phyloP scores from a whole-genome alignment of 2,888 invertebrate genomes.

The Quadroppia sp. region DNA sequence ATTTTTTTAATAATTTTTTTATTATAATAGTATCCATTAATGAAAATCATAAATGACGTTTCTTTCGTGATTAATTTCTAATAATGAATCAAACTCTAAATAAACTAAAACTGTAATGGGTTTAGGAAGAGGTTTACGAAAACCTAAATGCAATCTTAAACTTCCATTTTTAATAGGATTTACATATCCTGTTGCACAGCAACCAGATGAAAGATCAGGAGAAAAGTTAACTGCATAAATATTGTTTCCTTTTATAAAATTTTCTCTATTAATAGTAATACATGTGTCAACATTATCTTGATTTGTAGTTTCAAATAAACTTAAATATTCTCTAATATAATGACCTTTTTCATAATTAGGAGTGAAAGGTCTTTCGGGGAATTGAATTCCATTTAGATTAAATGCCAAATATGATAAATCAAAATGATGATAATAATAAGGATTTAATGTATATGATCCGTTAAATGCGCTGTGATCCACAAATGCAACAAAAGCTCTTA shows the following conservation, averaged over 20 bases:
- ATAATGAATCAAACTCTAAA: conserved; percentile 11
- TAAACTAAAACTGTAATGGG: conserved; percentile 4
- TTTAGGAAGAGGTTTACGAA: neutral
- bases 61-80: conserved; percentile 6
- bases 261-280: neutral
- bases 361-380: neutral
- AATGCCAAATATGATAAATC: neutral
- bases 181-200: neutral
- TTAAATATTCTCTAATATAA: neutral
- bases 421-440: conserved; percentile 2
- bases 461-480: conserved; percentile 30
- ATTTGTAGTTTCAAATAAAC: neutral
- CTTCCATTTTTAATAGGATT: conserved; percentile 21
- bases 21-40: conserved; percentile 14
- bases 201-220: conserved; percentile 29
- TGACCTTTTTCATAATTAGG: neutral
- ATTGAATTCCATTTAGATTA: neutral
- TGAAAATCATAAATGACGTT: neutral
- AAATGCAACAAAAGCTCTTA: conserved; percentile 11
- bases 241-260: neutral
- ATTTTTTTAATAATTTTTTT: too few relatives aligned
- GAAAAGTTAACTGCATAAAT: conserved; percentile 31
- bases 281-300: neutral
- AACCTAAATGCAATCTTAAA: conserved; percentile 7
- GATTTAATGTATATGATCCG: conserved; percentile 11